phyloP scores from a whole-genome alignment of 2,888 invertebrate genomes.

The Caenorhabditis plicata region DNA sequence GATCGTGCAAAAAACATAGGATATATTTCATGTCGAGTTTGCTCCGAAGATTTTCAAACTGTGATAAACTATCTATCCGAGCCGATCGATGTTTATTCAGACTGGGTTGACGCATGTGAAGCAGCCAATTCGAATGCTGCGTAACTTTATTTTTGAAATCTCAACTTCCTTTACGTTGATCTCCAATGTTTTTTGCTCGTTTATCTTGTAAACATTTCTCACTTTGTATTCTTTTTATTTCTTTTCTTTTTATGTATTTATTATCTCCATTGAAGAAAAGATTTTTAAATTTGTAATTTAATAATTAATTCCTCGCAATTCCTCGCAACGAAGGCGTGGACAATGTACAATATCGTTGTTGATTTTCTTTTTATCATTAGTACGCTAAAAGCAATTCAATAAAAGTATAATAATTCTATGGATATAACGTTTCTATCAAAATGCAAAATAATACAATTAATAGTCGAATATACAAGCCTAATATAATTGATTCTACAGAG shows the following conservation, averaged over 20 bases:
- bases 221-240: too few species aligned
- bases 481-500: too few species aligned
- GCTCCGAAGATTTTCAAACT: slow-evolving; percentile 85
- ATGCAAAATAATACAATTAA: slow-evolving; percentile 1
- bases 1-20: slow-evolving; percentile 92
- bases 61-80: slow-evolving; percentile 91
- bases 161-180: too few species aligned
- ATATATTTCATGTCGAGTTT: slow-evolving; percentile 89
- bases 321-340: too few species aligned
- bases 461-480: not conserved
- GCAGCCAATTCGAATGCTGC: slow-evolving; percentile 75
- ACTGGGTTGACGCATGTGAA: slow-evolving; percentile 99
- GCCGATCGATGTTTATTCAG: slow-evolving; percentile 96
- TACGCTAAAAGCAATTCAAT: not conserved
- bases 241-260: not conserved
- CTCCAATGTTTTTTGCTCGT: too few species aligned
- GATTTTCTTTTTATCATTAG: too few species aligned
- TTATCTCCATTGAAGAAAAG: too few species aligned
- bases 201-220: too few species aligned
- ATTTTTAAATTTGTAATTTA: too few species aligned
- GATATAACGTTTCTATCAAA: not conserved
- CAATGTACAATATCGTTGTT: too few species aligned
- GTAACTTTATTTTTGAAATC: too few species aligned
- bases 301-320: too few species aligned
- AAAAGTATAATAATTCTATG: not conserved